phyloP scores from a whole-genome alignment of 2,797 vertebrate species.

The Merluccius polli region DNA sequence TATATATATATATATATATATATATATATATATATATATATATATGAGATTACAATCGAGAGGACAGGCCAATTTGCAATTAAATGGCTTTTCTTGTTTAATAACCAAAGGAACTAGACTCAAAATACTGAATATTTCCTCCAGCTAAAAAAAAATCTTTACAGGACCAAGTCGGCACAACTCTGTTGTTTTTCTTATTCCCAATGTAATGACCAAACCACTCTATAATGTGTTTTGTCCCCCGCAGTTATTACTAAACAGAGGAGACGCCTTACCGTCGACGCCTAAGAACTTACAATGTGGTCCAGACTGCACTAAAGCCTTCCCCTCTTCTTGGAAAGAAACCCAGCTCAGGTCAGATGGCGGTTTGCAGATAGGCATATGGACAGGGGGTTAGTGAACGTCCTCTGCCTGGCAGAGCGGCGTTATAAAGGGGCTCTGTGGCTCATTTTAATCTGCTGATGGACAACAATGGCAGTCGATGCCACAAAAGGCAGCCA shows the following conservation, averaged over 20 bases:
- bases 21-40: neutral
- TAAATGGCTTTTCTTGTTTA: neutral
- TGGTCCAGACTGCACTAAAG: neutral
- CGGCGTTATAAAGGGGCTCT: neutral
- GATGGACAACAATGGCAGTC: neutral
- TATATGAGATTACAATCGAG: neutral
- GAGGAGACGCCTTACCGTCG: neutral
- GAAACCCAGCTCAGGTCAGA: neutral
- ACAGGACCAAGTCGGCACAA: neutral
- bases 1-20: neutral
- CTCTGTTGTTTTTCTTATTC: neutral
- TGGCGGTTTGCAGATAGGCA: neutral
- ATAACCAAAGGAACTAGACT: neutral
- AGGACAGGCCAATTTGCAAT: neutral
- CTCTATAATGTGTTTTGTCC: neutral
- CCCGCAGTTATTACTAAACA: neutral
- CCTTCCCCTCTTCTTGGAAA: neutral
- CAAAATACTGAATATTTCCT: neutral
- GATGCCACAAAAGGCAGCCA: neutral
- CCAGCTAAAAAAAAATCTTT: neutral
- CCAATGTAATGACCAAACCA: neutral
- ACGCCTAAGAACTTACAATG: neutral
- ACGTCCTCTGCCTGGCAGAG: neutral
- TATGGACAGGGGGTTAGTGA: neutral
- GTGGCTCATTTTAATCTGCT: neutral